Base-by-base conservation (phyloP, 2,888 invertebrate genomes). In the Erynnis tages region DNA sequence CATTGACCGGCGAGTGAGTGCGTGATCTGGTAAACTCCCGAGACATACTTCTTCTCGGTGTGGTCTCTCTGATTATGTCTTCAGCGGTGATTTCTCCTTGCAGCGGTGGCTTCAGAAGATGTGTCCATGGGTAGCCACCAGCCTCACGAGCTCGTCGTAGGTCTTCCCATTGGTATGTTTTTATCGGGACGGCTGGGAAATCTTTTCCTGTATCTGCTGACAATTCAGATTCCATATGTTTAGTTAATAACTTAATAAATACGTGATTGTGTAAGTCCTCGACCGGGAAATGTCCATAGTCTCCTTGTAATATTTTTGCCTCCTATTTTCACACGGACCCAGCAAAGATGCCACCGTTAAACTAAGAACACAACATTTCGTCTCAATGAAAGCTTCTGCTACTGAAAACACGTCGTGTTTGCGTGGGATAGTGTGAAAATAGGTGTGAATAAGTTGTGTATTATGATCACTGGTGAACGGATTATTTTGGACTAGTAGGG, bases 111-210 rank as follows among this genome's bases (percentile, higher is more conserved):
- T 95, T 95, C 66, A 93, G 90, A 17, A 95, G 81, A 78, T 95
- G 92, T 8, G 95, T 95, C 94, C 95, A 95, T 62, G 95, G 95
- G 72, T 95, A 95, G 37, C 93, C 93, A 58, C 95, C 95, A 72
- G 91, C 91, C 66, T 91, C 90, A 79, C 93, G 92, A 63, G 93
- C 91, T 73, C 94, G 90, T 66, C 92, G 86, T 32, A 95, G 83
- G 79, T 95, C 95, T 83, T 95, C 95, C 95, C 95, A 95, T 87
- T 92, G 91, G 80, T 95, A 95, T 46, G 95, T 95, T 79, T 94
- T 93, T 66, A 93, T 90, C 57, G 95, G 95, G 66, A 94, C 91
- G 60, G 93, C 92, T 62, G 95, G 94, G 66, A 76, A 67, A 65
- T 73, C 73, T 78, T 78, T 81, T 60, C 78, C 74, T 76, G 75